Evolutionary conservation across 2,797 vertebrate genomes (phyloP), one percentile per base, ranked within the genome.

Genomic region (Lacerta agilis): DNA sequence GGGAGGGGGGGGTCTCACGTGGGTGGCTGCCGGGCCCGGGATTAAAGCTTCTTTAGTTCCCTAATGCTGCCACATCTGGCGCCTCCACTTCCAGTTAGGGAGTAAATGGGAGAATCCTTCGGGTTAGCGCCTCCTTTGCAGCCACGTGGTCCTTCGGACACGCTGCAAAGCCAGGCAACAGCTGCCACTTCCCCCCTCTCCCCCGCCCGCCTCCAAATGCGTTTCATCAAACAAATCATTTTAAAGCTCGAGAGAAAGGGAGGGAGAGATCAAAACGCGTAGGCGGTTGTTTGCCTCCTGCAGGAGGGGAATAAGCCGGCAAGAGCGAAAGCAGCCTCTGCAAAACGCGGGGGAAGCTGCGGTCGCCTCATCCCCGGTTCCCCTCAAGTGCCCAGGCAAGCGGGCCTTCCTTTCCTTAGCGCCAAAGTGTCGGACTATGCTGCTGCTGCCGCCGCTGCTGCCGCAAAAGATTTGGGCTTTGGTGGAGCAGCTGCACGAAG

Each of bases 41-140:
- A 95, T 94, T 95, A 95, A 93, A 93, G 89, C 91, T 92, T 94
- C 94, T 96, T 96, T 96, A 92, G 87, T 87, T 93, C 83, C 88
- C 94, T 95, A 95, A 96, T 95, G 94, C 95, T 94, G 93, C 94
- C 92, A 91, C 94, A 95, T 95, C 94, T 96, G 96, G 93, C 90
- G 78, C 93, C 92, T 94, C 87, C 64, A 23, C 78, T 87, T n/a
- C 49, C 86, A 88, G 83, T 71, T 87, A 4, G 0, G 1, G 86
- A 93, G 83, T 87, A 89, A 92, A 90, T 18, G 87, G 93, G 93
- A 55, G 49, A 88, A 93, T 95, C 91, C 92, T 93, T 83, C 0
- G 93, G 33, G 88, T 66, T 90, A 86, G 89, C 81, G 15, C 91
- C 91, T 93, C 92, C 88, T 91, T 92, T 80, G 3, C 0, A 0